These are phyloP conservation scores for Lymantria dispar DNA, from an alignment of 2,888 invertebrate genomes.

Conservation along the genomic window DNA sequence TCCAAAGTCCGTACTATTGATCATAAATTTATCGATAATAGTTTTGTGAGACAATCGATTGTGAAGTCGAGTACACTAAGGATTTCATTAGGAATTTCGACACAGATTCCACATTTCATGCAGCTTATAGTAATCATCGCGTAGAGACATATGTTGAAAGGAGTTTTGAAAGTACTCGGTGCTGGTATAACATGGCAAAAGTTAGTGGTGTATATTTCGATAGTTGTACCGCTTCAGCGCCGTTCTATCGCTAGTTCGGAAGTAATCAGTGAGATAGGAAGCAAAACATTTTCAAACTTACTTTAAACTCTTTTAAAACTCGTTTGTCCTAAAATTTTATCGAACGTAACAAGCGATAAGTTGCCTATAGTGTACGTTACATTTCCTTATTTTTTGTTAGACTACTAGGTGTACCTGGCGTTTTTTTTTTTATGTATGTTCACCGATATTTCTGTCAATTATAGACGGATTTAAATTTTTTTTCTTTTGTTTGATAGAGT, in stretches of 20 bases:
- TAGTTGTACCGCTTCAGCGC: conserved; percentile 34
- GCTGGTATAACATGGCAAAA: conserved; percentile 38
- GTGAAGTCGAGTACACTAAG: conserved; percentile 3
- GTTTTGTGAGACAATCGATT: conserved; percentile 19
- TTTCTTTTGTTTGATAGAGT: no score
- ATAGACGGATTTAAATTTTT: no score
- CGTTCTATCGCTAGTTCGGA: conserved; percentile 45
- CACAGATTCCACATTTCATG: conserved; percentile 15
- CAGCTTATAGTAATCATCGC: conserved; percentile 30
- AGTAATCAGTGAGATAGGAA: conserved; percentile 57
- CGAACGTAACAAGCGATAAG: conserved; percentile 2
- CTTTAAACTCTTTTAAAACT: conserved; percentile 34
- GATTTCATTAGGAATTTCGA: conserved; percentile 24
- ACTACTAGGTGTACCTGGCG: no score
- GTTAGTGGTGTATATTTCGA: conserved; percentile 48
- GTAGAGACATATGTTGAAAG: conserved; percentile 36
- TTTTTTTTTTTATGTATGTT: no score
- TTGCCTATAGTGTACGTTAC: not conserved
- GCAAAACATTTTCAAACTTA: conserved; percentile 51
- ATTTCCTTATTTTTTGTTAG: no score
- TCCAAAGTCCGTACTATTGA: conserved; percentile 41
- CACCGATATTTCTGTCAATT: no score
- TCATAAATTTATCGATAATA: conserved; percentile 42
- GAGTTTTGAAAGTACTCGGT: conserved; percentile 37
- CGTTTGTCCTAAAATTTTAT: conserved; percentile 22